Base-by-base conservation (phyloP, 2,113 vertebrate species). In the Cricetomys ansorgei region DNA sequence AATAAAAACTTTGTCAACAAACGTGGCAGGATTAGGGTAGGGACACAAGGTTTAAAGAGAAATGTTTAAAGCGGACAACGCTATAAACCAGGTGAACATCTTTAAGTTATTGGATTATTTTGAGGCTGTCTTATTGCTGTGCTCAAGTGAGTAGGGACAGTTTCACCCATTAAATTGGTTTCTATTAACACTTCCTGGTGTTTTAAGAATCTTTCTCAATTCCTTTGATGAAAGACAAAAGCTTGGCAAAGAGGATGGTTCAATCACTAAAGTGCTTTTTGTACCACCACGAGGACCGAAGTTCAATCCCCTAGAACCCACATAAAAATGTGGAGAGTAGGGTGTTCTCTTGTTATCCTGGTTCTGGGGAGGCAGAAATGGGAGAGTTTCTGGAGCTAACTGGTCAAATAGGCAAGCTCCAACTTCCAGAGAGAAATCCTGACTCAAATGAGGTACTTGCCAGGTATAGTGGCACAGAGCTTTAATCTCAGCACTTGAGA, bases 21-120 rank as follows among this genome's bases (percentile, higher is more conserved):
- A 88, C 62, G 13, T 57, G 31, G 65, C 69, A 27, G 2, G 21
- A 1, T 13, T 43, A 65, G 17, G 72, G 34, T 55, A n/a, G 6
- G n/a, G 15, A 92, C 16, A 8, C 50, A 45, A n/a, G 37, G 83
- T 65, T 81, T 96, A 57, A 37, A 96, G 40, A 12, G 34, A 85
- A n/a, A 79, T 10, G 40, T 53, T 73, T 72, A 25, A 86, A 45
- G 10, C 17, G 37, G 21, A 3, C 13, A 77, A 3, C 31, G 16
- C 15, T 57, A 55, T 69, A 77, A 79, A 75, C 69, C n/a, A 55
- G 10, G 50, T 70, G 72, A 31, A 25, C 25, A 37, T 43, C 88
- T 84, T 10, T 57, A 55, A 57, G 34, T 62, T 13, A 64, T 48
- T 64, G 16, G 3, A 40, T 7, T 12, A 43, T 65, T 92, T 43